A percentile compares a stretch with the other conserved stretches of the same genome.
Conservation (phyloP, 2,797 vertebrate species). For the Hoplostethus atlanticus region DNA sequence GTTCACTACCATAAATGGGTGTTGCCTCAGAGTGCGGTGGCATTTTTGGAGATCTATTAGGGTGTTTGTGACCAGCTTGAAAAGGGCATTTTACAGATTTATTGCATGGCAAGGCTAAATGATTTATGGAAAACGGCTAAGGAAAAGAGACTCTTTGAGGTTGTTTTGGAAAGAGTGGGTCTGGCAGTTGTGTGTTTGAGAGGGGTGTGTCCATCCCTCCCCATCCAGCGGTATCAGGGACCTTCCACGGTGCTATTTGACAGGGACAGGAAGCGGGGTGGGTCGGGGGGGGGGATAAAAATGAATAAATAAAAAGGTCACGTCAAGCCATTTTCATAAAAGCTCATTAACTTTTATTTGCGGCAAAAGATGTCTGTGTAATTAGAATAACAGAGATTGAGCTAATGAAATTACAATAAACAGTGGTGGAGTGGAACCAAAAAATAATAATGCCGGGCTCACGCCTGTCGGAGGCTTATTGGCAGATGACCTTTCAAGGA, state of each 20-base stretch:
- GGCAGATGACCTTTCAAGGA: conserved; percentile 75
- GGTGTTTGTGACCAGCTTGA: conserved; percentile 76
- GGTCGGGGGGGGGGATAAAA: conserved; percentile 27
- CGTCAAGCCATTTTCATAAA: conserved; percentile 80
- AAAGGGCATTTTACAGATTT: conserved; percentile 79
- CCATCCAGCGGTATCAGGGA: conserved; percentile 9
- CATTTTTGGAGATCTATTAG: conserved; percentile 78
- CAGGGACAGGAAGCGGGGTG: conserved; percentile 23
- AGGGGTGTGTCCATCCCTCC: conserved; percentile 21
- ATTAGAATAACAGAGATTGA: conserved; percentile 81
- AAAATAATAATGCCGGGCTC: conserved; percentile 61
- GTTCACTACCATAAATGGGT: conserved; percentile 51
- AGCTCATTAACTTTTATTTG: conserved; percentile 84
- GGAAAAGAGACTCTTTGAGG: conserved; percentile 25
- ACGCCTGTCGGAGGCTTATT: conserved; percentile 52
- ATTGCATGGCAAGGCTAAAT: conserved; percentile 73
- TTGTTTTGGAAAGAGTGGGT: conserved; percentile 46
- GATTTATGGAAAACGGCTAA: conserved; percentile 68
- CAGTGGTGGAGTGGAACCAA: conserved; percentile 68
- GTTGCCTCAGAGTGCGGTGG: conserved; percentile 63
- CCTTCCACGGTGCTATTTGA: conserved; percentile 42
- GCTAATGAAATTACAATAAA: conserved; percentile 80
- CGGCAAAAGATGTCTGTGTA: conserved; percentile 75
- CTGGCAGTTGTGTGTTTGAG: conserved; percentile 32
- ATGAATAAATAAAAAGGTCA: conserved; percentile 83